Evolutionary conservation across 2,888 invertebrate species (phyloP).

Genomic region (Luperina nickerlii): DNA sequence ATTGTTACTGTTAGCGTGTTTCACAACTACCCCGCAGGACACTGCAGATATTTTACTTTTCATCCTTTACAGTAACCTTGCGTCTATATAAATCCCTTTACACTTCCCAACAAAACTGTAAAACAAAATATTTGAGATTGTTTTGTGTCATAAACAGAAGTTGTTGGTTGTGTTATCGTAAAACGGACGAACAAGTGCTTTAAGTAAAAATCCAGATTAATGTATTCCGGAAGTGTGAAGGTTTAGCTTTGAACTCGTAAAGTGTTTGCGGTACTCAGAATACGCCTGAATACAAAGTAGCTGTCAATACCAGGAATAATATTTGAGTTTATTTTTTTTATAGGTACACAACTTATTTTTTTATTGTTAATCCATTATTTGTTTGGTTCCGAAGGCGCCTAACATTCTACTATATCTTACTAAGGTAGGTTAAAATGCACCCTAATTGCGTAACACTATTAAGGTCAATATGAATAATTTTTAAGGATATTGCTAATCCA

Average conservation of each 20-base stretch:
- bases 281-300: slow-evolving; percentile 41
- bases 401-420: not conserved
- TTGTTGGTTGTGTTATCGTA: slow-evolving; percentile 41
- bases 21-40: not conserved
- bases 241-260: slow-evolving; percentile 52
- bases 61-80: slow-evolving; percentile 1
- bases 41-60: not conserved
- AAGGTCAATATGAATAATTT: not conserved
- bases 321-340: slow-evolving; percentile 10
- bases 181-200: slow-evolving; percentile 44
- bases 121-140: slow-evolving; percentile 38
- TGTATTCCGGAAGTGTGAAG: slow-evolving; percentile 58
- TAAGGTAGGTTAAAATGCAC: not conserved
- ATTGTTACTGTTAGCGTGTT: not conserved
- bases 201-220: slow-evolving; percentile 59
- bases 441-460: not conserved
- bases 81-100: slow-evolving; percentile 23
- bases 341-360: not conserved
- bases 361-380: slow-evolving; percentile 4
- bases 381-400: not conserved
- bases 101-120: slow-evolving; percentile 22
- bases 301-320: slow-evolving; percentile 40
- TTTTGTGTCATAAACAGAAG: slow-evolving; percentile 55
- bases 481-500: not conserved
- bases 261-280: slow-evolving; percentile 42